Base-by-base conservation (phyloP, 2,888 invertebrate species). In the Coremacera marginata region DNA sequence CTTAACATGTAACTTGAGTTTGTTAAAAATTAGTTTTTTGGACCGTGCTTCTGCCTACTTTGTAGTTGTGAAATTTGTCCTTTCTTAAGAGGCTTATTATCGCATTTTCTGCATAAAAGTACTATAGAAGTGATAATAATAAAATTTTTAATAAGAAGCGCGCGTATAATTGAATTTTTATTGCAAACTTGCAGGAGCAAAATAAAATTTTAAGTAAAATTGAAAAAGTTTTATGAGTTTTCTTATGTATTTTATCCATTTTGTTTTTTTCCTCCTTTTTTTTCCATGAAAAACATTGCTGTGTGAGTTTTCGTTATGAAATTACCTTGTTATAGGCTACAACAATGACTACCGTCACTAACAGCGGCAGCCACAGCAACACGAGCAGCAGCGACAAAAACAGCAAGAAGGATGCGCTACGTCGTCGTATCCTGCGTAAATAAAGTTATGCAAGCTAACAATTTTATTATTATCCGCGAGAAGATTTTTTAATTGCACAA, bases 211-310 rank as follows among this genome's bases (percentile, higher is more conserved):
- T 78, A 79, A 81, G 78, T 75, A 82, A 81, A 83, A 84, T 84
- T 84, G 83, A 81, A 84, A 84, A 84, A 84, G 81, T 84, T 84
- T 83, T 81, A 80, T 81, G 62, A 62, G 62, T 31, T 62, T 62
- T 27, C 27, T 8, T 52, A 16, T 27, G 27, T 62, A 27, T 22
- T 62, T 22, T 62, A 31, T 62, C 5, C 31, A 27, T 27, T 16
- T 19, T 52, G 8, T n/a, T 19, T 16, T 52, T 5, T 19, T 52
- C 1, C 2, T 19, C 25, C 3, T 4, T 25, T 19, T 19, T 52
- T n/a, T 52, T 19, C 5, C 8, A 52, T 19, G 52, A 5, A 25
- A 27, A 22, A 55, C n/a, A 62, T 27, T 27, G 31, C 49, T 44
- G 19, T 22, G 67, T 25, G 67, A 9, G 67, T 27, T 68, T 68